These are phyloP conservation scores for Lathronympha strigana DNA, from an alignment of 2,888 invertebrate genomes.

Conservation along the genomic window DNA sequence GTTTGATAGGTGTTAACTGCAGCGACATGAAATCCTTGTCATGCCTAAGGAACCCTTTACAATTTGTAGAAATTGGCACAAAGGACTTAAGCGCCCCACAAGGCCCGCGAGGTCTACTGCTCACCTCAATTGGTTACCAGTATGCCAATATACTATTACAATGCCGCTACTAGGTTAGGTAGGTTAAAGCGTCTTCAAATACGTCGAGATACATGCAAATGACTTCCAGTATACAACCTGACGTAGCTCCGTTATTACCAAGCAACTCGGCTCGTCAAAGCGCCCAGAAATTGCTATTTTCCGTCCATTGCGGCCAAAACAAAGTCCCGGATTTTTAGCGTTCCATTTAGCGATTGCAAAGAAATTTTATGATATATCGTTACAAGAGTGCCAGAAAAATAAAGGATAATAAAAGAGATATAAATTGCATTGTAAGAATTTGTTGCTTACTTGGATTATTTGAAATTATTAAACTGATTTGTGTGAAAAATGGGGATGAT, in stretches of 20 bases:
- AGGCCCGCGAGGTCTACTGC: no score
- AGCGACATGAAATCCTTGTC: no score
- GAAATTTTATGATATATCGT: no score
- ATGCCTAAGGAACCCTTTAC: no score
- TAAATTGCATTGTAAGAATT: slow-evolving; percentile 1
- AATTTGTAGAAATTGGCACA: no score
- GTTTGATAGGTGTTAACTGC: no score
- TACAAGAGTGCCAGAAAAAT: background rate
- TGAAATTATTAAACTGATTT: background rate
- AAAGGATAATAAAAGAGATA: background rate
- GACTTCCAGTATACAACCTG: background rate
- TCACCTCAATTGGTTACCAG: no score
- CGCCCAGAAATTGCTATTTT: slow-evolving; percentile 36
- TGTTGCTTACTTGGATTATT: background rate
- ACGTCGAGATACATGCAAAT: background rate
- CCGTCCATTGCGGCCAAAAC: slow-evolving; percentile 31
- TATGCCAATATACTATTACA: no score
- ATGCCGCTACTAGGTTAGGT: no score
- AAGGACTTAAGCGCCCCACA: no score
- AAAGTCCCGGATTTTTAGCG: slow-evolving; percentile 15
- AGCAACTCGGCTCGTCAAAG: slow-evolving; percentile 7
- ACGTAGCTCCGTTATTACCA: slow-evolving; percentile 18
- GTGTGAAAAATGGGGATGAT: no score
- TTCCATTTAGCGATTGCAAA: background rate
- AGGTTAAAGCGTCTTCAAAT: background rate